Conservation (phyloP, 2,888 invertebrate species). For the Mythimna loreyi region DNA sequence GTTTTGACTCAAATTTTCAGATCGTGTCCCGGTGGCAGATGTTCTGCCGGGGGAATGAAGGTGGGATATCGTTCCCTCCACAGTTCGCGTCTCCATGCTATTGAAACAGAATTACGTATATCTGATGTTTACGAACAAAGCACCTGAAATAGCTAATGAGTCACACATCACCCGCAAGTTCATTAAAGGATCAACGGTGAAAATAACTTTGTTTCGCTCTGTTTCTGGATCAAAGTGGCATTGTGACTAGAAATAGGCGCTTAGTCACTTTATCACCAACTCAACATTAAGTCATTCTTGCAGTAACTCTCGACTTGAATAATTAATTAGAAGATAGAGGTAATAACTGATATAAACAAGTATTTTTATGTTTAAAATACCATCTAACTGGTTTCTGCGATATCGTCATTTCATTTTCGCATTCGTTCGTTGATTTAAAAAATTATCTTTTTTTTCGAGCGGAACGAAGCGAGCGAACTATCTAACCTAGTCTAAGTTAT, state of each 20-base stretch:
- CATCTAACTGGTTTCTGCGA: too few species aligned
- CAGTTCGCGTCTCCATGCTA: too few species aligned
- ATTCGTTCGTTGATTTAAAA: too few species aligned
- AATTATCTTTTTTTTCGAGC: too few species aligned
- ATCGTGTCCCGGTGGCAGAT: too few species aligned
- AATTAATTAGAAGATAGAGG: slow-evolving; percentile 38
- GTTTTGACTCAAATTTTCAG: too few species aligned
- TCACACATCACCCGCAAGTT: slow-evolving; percentile 73
- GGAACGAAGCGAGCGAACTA: too few species aligned
- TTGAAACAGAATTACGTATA: slow-evolving; percentile 18
- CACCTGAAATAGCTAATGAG: slow-evolving; percentile 83
- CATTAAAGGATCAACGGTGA: slow-evolving; percentile 72
- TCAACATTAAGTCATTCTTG: slow-evolving; percentile 43
- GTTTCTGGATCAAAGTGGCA: slow-evolving; percentile 74
- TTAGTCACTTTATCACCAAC: slow-evolving; percentile 68
- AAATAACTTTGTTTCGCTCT: slow-evolving; percentile 76
- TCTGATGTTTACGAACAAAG: slow-evolving; percentile 72
- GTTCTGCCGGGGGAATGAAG: too few species aligned
- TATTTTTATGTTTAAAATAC: not conserved
- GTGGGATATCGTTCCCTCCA: too few species aligned
- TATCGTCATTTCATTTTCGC: too few species aligned
- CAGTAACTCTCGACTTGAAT: slow-evolving; percentile 35
- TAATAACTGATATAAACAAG: slow-evolving; percentile 22
- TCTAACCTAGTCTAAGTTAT: too few species aligned
- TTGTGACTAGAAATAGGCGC: slow-evolving; percentile 70